Base-by-base conservation (phyloP, 2,797 vertebrate genomes). In the Scyliorhinus canicula region DNA sequence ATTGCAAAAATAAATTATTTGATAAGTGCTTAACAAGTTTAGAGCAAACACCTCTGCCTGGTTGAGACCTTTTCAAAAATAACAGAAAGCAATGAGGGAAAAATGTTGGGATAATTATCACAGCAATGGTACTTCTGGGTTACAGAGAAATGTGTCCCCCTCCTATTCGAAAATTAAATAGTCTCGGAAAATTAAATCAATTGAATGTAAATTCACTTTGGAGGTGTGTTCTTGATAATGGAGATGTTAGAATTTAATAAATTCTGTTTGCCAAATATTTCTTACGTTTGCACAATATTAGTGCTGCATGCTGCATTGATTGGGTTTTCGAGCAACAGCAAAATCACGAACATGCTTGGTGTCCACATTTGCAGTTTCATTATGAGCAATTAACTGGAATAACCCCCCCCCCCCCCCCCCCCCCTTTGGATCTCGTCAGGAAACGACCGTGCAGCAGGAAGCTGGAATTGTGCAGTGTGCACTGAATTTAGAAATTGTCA, bases 371-470 rank as follows among this genome's bases (percentile, higher is more conserved):
- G 52, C 16, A 52, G 21, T 57, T 57, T 88, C 2, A 91, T 24
- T 65, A 40, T 65, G 60, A 91, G 31, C 88, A 91, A 24, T 65
- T 57, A 65, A 63, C n/a, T 63, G 55, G 3, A 63, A 35, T 63
- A 63, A 91, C 24, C 35, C 40, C 26, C 57, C 57, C 19, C 60
- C 88, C 60, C 57, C 57, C 57, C 60, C 60, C 24, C n/a, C n/a
- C 21, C 60, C 21, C 44, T 91, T 91, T 40, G 21, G 24, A 71
- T 71, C 47, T 50, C 11, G 24, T 50, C 16, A 5, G 65, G 65
- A 93, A 69, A 52, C 71, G 63, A 93, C 93, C 93, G 71, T 94
- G 47, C 50, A 71, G 47, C 93, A 94, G 63, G 26, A 71, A 31
- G 44, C 14, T 94, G 50, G 93, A 52, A 93, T 69, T 94, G 16